phyloP scores from a whole-genome alignment of 2,888 invertebrate species.

The Caenorhabditis sinica region DNA sequence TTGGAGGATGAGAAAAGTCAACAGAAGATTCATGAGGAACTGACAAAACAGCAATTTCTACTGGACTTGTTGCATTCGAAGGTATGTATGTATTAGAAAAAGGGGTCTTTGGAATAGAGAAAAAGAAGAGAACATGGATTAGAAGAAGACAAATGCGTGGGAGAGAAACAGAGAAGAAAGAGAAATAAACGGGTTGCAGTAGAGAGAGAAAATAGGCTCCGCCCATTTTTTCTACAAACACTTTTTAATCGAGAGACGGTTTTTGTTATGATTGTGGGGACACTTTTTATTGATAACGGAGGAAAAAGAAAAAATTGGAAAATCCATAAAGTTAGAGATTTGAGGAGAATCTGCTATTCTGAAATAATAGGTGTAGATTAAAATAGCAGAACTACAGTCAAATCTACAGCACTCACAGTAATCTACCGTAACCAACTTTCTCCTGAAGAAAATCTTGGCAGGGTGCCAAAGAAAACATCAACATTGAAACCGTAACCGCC shows the following conservation, averaged over 20 bases:
- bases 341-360: no score
- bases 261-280: conserved; percentile 1
- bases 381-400: no score
- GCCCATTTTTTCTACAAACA: conserved; percentile 13
- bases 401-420: no score
- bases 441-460: no score
- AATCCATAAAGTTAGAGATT: no score
- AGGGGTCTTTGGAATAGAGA: conserved; percentile 27
- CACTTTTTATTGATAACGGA: no score
- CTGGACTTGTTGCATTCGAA: conserved; percentile 78
- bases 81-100: conserved; percentile 62
- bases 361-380: no score
- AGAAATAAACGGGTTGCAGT: conserved; percentile 33
- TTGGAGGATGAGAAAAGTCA: conserved; percentile 68
- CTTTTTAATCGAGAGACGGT: background rate
- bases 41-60: conserved; percentile 79
- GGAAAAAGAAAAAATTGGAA: no score
- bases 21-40: conserved; percentile 74
- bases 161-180: conserved; percentile 6
- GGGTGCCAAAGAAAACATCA: no score
- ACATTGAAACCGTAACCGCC: no score
- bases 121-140: conserved; percentile 25
- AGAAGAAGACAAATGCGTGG: conserved; percentile 38
- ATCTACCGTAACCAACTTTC: no score
- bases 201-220: background rate